A percentile compares a stretch with the other conserved stretches of the same genome.
These are phyloP conservation scores for Halcyon smyrnensis DNA, from an alignment of 2,797 vertebrate genomes.

Conservation along the genomic window DNA sequence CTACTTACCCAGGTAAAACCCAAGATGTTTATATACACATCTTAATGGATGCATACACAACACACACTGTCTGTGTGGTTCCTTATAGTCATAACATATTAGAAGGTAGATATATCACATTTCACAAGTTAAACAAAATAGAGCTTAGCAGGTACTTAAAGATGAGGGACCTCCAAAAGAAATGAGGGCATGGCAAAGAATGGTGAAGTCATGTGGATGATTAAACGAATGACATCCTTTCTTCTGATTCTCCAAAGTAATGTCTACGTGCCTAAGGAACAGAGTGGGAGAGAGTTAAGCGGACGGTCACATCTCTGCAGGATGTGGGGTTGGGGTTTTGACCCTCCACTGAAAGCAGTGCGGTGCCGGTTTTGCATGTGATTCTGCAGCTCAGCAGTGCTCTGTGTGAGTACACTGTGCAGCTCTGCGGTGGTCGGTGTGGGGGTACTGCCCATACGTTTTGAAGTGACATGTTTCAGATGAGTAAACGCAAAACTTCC, in stretches of 20 bases:
- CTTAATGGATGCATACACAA: neutral
- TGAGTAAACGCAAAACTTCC: neutral
- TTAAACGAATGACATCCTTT: neutral
- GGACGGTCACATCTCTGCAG: neutral
- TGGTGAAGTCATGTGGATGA: neutral
- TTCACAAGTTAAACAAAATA: conserved; percentile 1
- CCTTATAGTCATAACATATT: neutral
- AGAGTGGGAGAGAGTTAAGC: neutral
- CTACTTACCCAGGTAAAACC: neutral
- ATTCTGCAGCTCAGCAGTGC: neutral
- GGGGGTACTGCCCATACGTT: neutral
- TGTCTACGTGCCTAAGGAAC: neutral
- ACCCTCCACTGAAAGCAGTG: neutral
- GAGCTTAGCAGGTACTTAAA: neutral
- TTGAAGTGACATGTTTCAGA: neutral
- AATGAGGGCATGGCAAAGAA: neutral
- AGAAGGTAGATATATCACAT: neutral
- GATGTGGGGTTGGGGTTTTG: neutral
- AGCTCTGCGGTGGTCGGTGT: fast-evolving
- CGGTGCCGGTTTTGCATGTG: neutral
- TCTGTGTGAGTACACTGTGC: fast-evolving
- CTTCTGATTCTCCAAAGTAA: neutral
- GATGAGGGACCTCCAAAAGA: neutral
- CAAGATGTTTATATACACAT: neutral
- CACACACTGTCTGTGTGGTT: neutral